Base-by-base conservation (phyloP, 2,888 invertebrate species). In the Melieria picta region DNA sequence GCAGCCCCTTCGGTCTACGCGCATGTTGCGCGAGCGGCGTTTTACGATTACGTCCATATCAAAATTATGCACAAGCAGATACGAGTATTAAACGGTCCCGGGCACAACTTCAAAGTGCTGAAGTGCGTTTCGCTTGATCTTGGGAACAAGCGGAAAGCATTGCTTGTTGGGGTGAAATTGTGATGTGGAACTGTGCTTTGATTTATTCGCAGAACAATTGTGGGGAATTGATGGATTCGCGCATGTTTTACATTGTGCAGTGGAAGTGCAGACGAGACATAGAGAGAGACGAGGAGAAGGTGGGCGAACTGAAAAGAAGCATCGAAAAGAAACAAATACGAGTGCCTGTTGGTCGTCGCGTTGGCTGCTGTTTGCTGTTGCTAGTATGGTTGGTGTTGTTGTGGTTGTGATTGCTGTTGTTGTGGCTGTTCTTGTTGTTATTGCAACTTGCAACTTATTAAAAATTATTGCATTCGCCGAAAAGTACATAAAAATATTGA, bases 401-500 rank as follows among this genome's bases (percentile, higher is more conserved):
- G 48, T 66, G 47, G 16, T 52, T 52, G n/a, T 56, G 72, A 55
- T 16, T 60, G 63, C 10, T n/a, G 61, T 55, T 71, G 70, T 67
- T 73, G 67, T 71, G 68, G 67, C 65, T 63, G 69, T 71, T 61
- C 30, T 30, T 30, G 30, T 9, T 77, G 75, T 72, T 71, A 72
- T 58, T 75, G 73, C 76, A 77, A 65, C 69, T 30, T 73, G 73
- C 73, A 75, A 75, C 71, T 72, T 75, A 73, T 75, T 78, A 77
- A 75, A 76, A 77, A 77, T 65, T 71, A 72, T 65, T 75, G 75
- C 76, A 77, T 79, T 79, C 77, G 76, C 71, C 75, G 78, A 78
- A 78, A 79, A 79, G 76, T 77, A 76, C 77, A 77, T 77, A 79
- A 79, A 78, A 77, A 75, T 77, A 71, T 76, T 75, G 73, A 76